Percentiles rank a stretch among this genome's conserved stretches.
Evolutionary conservation across 2,888 invertebrate genomes (phyloP).

Genomic region (Drosophila colorata): DNA sequence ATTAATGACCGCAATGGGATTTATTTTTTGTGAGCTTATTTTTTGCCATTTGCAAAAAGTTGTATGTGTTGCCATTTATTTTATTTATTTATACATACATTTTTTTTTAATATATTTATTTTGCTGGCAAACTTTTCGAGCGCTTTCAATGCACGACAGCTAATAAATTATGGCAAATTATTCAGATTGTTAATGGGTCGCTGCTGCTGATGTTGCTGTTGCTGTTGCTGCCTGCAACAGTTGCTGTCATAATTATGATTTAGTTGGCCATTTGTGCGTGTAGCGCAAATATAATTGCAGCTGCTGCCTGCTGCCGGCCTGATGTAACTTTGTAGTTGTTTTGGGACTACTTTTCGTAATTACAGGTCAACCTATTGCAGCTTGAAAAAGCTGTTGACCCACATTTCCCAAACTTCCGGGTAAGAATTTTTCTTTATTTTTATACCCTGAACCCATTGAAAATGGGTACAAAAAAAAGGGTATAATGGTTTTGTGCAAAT

Average conservation of each 20-base stretch:
- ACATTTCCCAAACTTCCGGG: neutral
- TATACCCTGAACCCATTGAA: too few relatives aligned
- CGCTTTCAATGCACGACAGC: constrained; percentile 52
- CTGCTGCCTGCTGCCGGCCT: constrained; percentile 15
- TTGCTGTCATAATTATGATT: constrained; percentile 72
- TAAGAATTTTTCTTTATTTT: neutral
- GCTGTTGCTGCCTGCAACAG: constrained; percentile 47
- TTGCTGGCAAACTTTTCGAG: constrained; percentile 45
- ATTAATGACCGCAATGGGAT: constrained; percentile 61
- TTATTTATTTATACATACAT: constrained; percentile 3
- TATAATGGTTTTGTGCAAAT: too few relatives aligned
- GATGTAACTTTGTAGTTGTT: constrained; percentile 16
- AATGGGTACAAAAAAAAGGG: too few relatives aligned
- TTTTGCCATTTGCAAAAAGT: neutral
- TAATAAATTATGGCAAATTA: constrained; percentile 70
- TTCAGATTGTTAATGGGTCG: constrained; percentile 67
- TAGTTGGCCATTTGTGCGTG: constrained; percentile 55
- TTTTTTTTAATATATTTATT: constrained; percentile 25
- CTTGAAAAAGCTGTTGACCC: neutral
- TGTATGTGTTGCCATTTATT: neutral
- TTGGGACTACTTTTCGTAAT: constrained; percentile 32
- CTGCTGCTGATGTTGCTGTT: constrained; percentile 31
- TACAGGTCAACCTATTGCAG: neutral
- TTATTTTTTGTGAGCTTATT: constrained; percentile 6
- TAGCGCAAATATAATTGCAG: constrained; percentile 42